Conservation (phyloP, 2,797 vertebrate genomes). For the Dryobates pubescens region DNA sequence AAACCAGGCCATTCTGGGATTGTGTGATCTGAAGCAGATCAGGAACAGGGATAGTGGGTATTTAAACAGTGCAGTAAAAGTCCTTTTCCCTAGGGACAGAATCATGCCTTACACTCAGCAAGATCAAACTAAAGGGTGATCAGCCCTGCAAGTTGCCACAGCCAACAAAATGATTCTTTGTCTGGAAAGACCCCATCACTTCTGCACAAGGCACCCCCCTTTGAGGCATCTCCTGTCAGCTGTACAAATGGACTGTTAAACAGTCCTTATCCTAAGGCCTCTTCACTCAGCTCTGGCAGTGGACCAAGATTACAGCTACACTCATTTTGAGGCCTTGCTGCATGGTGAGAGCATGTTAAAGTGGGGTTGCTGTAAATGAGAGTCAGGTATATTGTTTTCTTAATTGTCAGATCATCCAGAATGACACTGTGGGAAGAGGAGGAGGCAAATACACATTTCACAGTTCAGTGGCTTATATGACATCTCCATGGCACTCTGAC, state of each 20-base stretch:
- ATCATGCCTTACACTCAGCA: background rate
- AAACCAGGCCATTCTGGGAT: too few relatives aligned
- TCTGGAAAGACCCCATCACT: background rate
- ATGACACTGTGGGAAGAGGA: constrained; percentile 4
- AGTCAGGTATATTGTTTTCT: constrained; percentile 19
- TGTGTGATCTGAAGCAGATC: background rate
- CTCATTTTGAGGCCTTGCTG: constrained; percentile 7
- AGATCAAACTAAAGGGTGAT: constrained; percentile 5
- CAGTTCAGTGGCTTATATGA: constrained; percentile 51
- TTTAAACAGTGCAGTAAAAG: background rate
- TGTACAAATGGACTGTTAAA: constrained; percentile 43
- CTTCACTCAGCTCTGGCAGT: background rate
- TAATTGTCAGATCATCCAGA: constrained; percentile 26
- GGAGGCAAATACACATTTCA: constrained; percentile 47
- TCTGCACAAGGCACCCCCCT: background rate
- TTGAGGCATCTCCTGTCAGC: constrained; percentile 16
- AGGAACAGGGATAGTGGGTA: background rate
- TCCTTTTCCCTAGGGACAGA: background rate
- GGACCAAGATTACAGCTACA: background rate
- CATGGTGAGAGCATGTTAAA: background rate
- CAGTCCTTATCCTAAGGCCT: constrained; percentile 22
- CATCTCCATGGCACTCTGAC: background rate
- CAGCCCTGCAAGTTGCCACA: background rate
- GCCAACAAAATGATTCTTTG: background rate
- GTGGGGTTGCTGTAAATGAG: constrained; percentile 4